Conservation (phyloP, 2,888 invertebrate species). For the Dusona sp. region DNA sequence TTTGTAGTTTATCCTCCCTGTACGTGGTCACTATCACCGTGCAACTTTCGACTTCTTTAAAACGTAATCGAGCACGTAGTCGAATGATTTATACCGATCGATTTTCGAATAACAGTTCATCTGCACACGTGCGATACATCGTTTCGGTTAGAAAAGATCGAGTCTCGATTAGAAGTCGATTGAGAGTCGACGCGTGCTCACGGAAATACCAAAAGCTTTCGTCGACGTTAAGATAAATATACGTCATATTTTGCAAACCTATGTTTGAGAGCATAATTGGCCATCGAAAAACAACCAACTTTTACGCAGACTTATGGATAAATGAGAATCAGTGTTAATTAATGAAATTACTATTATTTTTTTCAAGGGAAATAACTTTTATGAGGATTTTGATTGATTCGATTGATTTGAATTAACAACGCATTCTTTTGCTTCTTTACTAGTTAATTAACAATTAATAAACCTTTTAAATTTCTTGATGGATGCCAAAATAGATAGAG, state of each 20-base stretch:
- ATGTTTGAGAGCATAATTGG: neutral
- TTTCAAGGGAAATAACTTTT: neutral
- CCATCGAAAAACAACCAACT: neutral
- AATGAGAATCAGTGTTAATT: neutral
- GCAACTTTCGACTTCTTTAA: slow-evolving; percentile 21
- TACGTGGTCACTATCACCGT: slow-evolving; percentile 6
- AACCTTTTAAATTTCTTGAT: too few relatives aligned
- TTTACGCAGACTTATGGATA: neutral
- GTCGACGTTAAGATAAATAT: slow-evolving; percentile 1
- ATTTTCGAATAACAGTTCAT: slow-evolving; percentile 7
- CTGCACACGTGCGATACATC: slow-evolving; percentile 20
- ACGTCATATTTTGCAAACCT: slow-evolving; percentile 35
- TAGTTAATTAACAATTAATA: too few relatives aligned
- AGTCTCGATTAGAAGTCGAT: slow-evolving; percentile 32
- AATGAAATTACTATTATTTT: neutral
- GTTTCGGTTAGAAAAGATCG: neutral
- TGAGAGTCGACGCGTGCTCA: slow-evolving; percentile 19
- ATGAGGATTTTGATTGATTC: neutral
- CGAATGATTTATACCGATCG: slow-evolving; percentile 19
- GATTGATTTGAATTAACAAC: neutral
- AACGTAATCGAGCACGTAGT: slow-evolving; percentile 3
- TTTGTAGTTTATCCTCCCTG: neutral
- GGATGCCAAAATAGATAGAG: too few relatives aligned
- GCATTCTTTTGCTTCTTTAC: neutral
- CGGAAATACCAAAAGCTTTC: neutral